A percentile compares a stretch with the other conserved stretches of the same genome.
Evolutionary conservation across 1,140 invertebrate species (phyloP).

Genomic region (Aporrectodea caliginosa): DNA sequence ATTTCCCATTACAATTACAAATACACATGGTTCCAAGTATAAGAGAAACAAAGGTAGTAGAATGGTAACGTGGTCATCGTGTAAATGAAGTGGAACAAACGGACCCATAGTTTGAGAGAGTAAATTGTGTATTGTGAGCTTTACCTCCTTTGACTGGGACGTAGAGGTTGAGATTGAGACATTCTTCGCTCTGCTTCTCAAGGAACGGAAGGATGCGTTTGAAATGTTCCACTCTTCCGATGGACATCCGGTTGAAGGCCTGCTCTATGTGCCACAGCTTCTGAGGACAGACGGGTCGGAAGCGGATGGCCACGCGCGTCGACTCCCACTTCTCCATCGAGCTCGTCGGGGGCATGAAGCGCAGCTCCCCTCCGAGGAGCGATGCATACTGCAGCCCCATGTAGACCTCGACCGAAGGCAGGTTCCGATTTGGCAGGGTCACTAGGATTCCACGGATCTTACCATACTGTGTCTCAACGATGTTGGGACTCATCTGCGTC

Average conservation of each 20-base stretch:
- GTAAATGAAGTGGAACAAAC: too few species aligned
- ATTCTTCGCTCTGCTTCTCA: conserved; percentile 25
- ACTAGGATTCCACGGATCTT: background rate
- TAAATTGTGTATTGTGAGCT: too few species aligned
- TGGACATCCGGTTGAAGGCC: background rate
- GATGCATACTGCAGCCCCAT: conserved; percentile 32
- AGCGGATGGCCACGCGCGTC: conserved; percentile 58
- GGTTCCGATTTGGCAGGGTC: conserved; percentile 6
- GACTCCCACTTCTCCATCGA: conserved; percentile 27
- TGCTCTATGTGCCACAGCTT: background rate
- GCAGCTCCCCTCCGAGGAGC: conserved; percentile 22
- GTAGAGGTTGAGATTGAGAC: conserved; percentile 24
- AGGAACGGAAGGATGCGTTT: background rate
- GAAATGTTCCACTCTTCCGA: background rate
- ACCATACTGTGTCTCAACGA: conserved; percentile 5
- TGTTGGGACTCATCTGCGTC: conserved; percentile 1
- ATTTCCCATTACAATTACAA: too few species aligned
- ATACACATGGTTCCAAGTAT: too few species aligned
- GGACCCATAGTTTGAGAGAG: too few species aligned
- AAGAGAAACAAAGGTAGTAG: too few species aligned
- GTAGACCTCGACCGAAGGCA: conserved; percentile 24
- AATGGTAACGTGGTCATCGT: too few species aligned
- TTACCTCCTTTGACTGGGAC: conserved; percentile 9
- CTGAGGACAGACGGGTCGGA: conserved; percentile 31
- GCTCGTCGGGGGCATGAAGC: conserved; percentile 31